Evolutionary conservation across 2,113 vertebrate genomes (phyloP).

Genomic region (Nansenia antarctica): DNA sequence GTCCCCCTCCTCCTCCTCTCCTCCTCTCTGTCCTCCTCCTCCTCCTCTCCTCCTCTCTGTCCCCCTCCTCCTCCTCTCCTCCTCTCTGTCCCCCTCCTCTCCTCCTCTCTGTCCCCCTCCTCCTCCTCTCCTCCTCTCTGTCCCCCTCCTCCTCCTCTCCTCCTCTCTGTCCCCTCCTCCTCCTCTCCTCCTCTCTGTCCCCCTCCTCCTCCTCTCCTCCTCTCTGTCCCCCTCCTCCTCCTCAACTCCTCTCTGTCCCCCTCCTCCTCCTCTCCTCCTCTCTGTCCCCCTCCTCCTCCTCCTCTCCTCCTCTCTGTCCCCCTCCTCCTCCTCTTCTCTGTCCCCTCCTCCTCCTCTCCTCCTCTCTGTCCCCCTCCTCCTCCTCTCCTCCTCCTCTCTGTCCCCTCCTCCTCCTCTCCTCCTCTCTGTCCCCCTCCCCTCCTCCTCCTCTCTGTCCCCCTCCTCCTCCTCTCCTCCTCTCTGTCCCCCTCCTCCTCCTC

Average conservation of each 20-base stretch:
- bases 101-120: slow-evolving; percentile 61
- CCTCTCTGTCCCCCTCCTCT: slow-evolving; percentile 62
- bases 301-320: slow-evolving; percentile 64
- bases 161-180: slow-evolving; percentile 60
- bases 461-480: slow-evolving; percentile 65
- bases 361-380: slow-evolving; percentile 62
- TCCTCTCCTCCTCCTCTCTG: slow-evolving; percentile 68
- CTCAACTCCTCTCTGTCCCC: slow-evolving; percentile 61
- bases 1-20: slow-evolving; percentile 60
- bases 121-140: slow-evolving; percentile 68
- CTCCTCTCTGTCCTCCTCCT: slow-evolving; percentile 61
- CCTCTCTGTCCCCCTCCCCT: slow-evolving; percentile 63
- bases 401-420: slow-evolving; percentile 59
- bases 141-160: slow-evolving; percentile 59
- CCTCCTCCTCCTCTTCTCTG: too few species aligned
- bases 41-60: slow-evolving; percentile 67
- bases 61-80: slow-evolving; percentile 60
- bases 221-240: slow-evolving; percentile 65
- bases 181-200: slow-evolving; percentile 65
- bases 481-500: slow-evolving; percentile 63
- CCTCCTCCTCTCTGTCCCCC: slow-evolving; percentile 61
- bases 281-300: slow-evolving; percentile 64
- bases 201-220: slow-evolving; percentile 59
- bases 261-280: slow-evolving; percentile 63
- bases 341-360: too few species aligned